A percentile compares a stretch with the other conserved stretches of the same genome.
Conservation (phyloP, 2,113 vertebrate genomes). For the Raphicerus campestris region DNA sequence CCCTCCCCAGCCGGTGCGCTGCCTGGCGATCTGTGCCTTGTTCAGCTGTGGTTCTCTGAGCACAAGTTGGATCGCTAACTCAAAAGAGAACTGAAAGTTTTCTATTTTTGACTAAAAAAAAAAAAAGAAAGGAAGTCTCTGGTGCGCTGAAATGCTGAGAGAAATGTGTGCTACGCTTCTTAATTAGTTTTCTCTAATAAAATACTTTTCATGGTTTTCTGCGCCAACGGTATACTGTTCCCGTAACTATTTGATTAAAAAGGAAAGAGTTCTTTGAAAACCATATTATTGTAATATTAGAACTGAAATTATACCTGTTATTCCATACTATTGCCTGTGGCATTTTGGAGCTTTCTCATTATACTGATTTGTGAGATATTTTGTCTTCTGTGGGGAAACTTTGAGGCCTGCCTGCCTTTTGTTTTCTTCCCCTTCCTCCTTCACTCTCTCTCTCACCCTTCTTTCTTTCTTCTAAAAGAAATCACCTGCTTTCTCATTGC, state of each 20-base stretch:
- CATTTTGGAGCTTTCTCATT: neutral
- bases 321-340: neutral
- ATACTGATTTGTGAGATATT: slow-evolving; percentile 26
- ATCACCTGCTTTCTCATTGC: neutral
- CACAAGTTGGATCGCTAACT: neutral
- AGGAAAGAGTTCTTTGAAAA: slow-evolving; percentile 33
- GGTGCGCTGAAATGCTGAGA: neutral
- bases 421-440: neutral
- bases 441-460: neutral
- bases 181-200: neutral
- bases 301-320: neutral
- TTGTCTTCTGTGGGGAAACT: slow-evolving; percentile 29
- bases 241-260: neutral
- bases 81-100: slow-evolving; percentile 33
- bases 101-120: neutral
- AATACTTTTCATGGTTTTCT: neutral
- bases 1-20: no score
- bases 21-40: neutral
- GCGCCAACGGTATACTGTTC: neutral
- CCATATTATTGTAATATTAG: neutral
- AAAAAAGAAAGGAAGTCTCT: neutral
- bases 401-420: neutral
- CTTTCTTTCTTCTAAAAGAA: neutral
- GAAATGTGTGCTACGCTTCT: neutral
- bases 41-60: neutral